phyloP scores from a whole-genome alignment of 2,888 invertebrate species.

The Eupithecia dodoneata region DNA sequence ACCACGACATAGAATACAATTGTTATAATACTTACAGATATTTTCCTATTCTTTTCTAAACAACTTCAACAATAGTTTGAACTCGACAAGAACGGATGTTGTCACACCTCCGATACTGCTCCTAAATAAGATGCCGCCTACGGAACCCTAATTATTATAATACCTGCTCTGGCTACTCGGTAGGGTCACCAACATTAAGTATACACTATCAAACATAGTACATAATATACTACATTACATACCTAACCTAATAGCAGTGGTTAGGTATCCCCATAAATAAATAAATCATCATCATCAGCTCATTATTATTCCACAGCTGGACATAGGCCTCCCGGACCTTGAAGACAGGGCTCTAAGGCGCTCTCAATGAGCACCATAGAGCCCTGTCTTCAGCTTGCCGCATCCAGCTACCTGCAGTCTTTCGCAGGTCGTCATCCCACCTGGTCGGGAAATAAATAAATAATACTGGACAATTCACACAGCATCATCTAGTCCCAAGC shows the following conservation, averaged over 20 bases:
- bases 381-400: no score
- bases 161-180: slow-evolving; percentile 59
- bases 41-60: slow-evolving; percentile 1
- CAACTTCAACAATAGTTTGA: slow-evolving; percentile 67
- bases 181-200: slow-evolving; percentile 36
- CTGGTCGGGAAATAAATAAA: no score
- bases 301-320: no score
- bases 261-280: background rate
- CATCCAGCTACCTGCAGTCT: no score
- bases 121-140: slow-evolving; percentile 63
- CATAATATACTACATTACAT: background rate
- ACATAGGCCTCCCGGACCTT: no score
- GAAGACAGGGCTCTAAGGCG: no score
- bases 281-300: no score
- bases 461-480: no score
- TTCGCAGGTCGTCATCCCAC: no score
- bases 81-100: slow-evolving; percentile 74
- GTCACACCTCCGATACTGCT: slow-evolving; percentile 65
- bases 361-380: no score
- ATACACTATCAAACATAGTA: background rate
- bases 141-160: slow-evolving; percentile 68
- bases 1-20: background rate
- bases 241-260: background rate
- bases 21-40: background rate
- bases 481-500: no score